Conservation (phyloP, 2,113 vertebrate genomes). For the Poeciliopsis turrubarensis region DNA sequence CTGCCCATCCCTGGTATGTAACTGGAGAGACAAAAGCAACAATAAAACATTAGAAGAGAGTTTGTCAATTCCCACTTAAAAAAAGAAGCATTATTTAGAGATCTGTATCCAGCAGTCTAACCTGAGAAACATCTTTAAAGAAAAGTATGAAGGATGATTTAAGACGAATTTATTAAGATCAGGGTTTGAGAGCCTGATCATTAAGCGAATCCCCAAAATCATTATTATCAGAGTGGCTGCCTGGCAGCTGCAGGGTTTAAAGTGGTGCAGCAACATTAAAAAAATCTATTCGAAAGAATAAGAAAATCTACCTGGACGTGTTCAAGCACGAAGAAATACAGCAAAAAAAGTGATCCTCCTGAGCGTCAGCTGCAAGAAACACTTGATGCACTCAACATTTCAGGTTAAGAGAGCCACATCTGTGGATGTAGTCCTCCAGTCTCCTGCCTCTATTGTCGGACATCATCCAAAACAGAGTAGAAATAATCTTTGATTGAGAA, state of each 20-base stretch:
- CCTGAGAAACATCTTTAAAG: neutral
- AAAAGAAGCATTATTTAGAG: neutral
- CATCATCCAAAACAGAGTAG: too few species aligned
- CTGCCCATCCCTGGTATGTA: slow-evolving; percentile 40
- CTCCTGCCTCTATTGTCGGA: too few species aligned
- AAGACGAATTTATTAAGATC: neutral
- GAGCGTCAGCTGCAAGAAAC: neutral
- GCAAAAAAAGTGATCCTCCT: neutral
- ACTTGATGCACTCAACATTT: neutral
- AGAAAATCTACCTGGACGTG: neutral
- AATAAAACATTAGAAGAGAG: neutral
- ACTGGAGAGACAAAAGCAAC: neutral
- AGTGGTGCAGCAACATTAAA: neutral
- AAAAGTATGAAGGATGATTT: neutral
- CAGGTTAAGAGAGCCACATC: too few species aligned
- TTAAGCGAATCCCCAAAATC: slow-evolving; percentile 14
- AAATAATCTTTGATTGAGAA: too few species aligned
- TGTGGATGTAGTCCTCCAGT: too few species aligned
- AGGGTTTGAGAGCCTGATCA: neutral
- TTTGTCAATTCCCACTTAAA: neutral
- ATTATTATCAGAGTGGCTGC: slow-evolving; percentile 3
- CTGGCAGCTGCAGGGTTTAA: slow-evolving; percentile 6
- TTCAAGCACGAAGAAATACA: neutral
- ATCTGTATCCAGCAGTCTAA: neutral
- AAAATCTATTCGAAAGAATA: neutral